Base-by-base conservation (phyloP, 1,140 invertebrate genomes). In the Galleria mellonella region DNA sequence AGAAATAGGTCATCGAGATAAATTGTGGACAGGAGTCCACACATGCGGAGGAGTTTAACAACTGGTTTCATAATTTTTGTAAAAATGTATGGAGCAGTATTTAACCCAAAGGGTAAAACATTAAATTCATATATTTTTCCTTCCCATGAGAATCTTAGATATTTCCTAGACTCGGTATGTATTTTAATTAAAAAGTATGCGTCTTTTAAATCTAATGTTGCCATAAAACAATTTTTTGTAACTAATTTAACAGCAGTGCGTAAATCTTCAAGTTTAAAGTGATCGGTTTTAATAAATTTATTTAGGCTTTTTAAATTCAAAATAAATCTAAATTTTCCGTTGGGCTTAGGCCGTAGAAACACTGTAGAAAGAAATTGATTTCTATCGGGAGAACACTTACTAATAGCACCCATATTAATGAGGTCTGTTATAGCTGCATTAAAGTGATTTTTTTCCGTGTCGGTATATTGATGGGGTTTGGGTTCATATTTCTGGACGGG, bases 1-100 rank as follows among this genome's bases (percentile, higher is more conserved):
- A 32, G 46, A 10, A 52, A 52, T 3, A 46, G n/a, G 32, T 62
- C 59, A 39, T 62, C 59, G 6, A 62, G 15, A 43, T 60, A 63
- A 27, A 43, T 30, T 10, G 41, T 33, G 9, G 50, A 56, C 23
- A 47, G 10, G 9, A 29, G 33, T 10, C 45, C 47, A 13, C 10
- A 1, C 7, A 4, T 9, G 32, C 62, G 39, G 7, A 58, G 13
- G 13, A 13, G 14, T 8, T 4, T 14, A 15, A n/a, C 13, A 2
- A 35, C 13, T 15, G 11, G 12, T 14, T 15, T 13, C 12, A 15
- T n/a, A 7, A 50, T 9, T 27, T 50, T 50, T 6, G 47, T 50
- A 11, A 44, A 54, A 9, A 54, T 35, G 2, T 15, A 40, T 23
- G 51, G 51, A 1, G 51, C 51, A 1, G 41, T 33, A 28, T 4